Percentiles rank a stretch among this genome's conserved stretches.
Conservation (phyloP, 1,140 invertebrate genomes). For the Bombyx mori region ASM3026992v2 NC_085111.1:12886001-12886500, state of each 20-base stretch:
- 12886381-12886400: conserved; percentile 16
- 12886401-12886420: no score
- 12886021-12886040: conserved; percentile 24
- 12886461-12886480: no score
- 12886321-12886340: no score
- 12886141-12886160: conserved; percentile 47
- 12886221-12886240: conserved; percentile 68
- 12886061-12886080: conserved; percentile 14
- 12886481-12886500: no score
- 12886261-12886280: conserved; percentile 62
- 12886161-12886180: conserved; percentile 59
- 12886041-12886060: conserved; percentile 8
- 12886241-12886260: conserved; percentile 67
- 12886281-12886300: conserved; percentile 71
- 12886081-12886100: conserved; percentile 10
- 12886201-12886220: conserved; percentile 65
- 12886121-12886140: conserved; percentile 7
- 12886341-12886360: conserved; percentile 12
- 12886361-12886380: conserved; percentile 26
- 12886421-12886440: no score
- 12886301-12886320: conserved; percentile 45
- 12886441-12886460: no score
- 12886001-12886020: conserved; percentile 61
- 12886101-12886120: conserved; percentile 17
- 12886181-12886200: conserved; percentile 63